Conservation (phyloP, 2,113 vertebrate species). For the Macrotis lagotis region DNA sequence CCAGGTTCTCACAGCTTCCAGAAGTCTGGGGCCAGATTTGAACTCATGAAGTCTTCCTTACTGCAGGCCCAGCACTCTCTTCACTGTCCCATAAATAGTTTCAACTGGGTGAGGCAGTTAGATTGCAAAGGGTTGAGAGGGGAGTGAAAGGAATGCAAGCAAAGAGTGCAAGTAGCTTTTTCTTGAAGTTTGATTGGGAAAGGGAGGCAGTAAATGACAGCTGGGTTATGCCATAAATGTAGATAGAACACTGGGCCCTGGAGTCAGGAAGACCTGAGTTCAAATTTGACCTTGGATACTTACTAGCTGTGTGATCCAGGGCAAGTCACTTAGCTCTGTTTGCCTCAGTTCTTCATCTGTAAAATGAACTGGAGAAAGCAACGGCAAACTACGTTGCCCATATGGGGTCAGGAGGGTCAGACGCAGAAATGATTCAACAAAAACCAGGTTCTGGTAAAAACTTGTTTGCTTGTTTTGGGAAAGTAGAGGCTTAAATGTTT, state of each 20-base stretch:
- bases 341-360: background rate
- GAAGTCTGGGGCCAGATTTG: background rate
- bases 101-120: background rate
- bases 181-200: too few species aligned
- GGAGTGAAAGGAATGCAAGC: background rate
- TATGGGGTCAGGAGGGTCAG: background rate
- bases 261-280: background rate
- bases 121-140: background rate
- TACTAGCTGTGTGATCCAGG: background rate
- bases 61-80: background rate
- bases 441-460: background rate
- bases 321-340: background rate
- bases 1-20: background rate
- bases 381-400: background rate
- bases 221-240: background rate
- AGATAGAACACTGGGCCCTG: background rate
- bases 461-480: background rate
- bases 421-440: background rate
- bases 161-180: too few species aligned
- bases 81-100: background rate
- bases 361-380: background rate
- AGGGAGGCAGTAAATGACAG: background rate
- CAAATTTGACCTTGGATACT: background rate
- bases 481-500: background rate
- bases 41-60: background rate